These are phyloP conservation scores for Strongylocentrotus purpuratus DNA, from an alignment of 35 echinoderm and acorn worm genomes.

Conservation along the genomic window DNA sequence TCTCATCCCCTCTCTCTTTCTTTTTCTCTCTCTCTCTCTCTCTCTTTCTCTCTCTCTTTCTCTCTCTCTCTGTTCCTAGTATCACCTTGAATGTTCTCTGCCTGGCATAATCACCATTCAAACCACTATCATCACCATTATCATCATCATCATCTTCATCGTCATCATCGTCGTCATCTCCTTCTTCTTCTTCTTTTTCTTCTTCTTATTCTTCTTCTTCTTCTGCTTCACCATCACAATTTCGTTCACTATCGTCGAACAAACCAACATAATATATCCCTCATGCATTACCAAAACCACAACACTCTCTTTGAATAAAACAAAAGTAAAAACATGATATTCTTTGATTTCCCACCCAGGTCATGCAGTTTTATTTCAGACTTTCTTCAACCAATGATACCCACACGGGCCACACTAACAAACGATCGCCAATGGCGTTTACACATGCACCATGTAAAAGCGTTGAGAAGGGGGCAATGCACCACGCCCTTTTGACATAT, in stretches of 20 bases:
- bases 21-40: too few relatives aligned
- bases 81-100: too few relatives aligned
- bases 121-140: too few relatives aligned
- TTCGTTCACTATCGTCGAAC: background rate
- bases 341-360: background rate
- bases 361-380: constrained; percentile 10
- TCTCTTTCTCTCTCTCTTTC: background rate
- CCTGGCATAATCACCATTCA: too few relatives aligned
- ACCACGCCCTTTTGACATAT: background rate
- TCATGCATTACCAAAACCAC: background rate
- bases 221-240: background rate
- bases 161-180: background rate
- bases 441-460: background rate
- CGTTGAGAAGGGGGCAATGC: background rate
- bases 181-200: background rate
- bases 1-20: background rate
- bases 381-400: background rate
- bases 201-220: background rate
- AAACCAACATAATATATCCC: background rate
- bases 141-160: too few relatives aligned
- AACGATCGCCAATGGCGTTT: background rate
- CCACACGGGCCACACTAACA: background rate
- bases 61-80: background rate
- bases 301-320: background rate
- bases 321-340: background rate